A percentile compares a stretch with the other conserved stretches of the same genome.
These are phyloP conservation scores for Lethocerus indicus DNA, from an alignment of 1,140 invertebrate genomes.

Conservation along the genomic window DNA sequence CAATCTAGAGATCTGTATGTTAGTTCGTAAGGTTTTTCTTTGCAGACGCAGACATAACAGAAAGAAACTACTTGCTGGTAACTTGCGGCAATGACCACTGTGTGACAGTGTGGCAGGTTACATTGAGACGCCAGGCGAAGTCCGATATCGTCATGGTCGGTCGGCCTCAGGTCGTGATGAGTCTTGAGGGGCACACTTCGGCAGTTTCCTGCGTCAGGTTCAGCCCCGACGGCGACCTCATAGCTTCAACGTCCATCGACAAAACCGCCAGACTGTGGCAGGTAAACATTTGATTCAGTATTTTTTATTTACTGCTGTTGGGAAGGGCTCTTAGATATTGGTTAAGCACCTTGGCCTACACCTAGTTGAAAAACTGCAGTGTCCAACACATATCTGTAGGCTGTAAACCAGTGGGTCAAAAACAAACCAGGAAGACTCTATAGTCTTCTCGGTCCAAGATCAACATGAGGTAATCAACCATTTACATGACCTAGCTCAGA, in stretches of 20 bases:
- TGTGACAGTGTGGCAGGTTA: slow-evolving; percentile 56
- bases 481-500: too few species aligned
- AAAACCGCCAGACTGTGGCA: slow-evolving; percentile 54
- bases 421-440: too few species aligned
- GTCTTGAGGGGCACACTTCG: slow-evolving; percentile 24
- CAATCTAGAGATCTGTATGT: slow-evolving; percentile 17
- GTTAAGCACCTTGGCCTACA: too few species aligned
- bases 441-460: too few species aligned
- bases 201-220: slow-evolving; percentile 45
- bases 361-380: too few species aligned
- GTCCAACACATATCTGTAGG: too few species aligned
- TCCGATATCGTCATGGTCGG: slow-evolving; percentile 5
- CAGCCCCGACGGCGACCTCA: slow-evolving; percentile 33
- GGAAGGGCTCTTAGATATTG: too few species aligned
- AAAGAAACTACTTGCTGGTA: slow-evolving; percentile 36
- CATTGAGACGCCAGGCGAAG: slow-evolving; percentile 17
- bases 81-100: slow-evolving; percentile 52
- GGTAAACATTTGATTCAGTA: slow-evolving; percentile 21
- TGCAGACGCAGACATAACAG: slow-evolving; percentile 13
- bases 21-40: not conserved
- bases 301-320: too few species aligned
- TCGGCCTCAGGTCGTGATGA: not conserved
- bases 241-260: slow-evolving; percentile 48
- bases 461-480: too few species aligned
- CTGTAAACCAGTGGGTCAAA: too few species aligned